Base-by-base conservation (phyloP, 2,797 vertebrate species). In the Sebastes steindachneri region DNA sequence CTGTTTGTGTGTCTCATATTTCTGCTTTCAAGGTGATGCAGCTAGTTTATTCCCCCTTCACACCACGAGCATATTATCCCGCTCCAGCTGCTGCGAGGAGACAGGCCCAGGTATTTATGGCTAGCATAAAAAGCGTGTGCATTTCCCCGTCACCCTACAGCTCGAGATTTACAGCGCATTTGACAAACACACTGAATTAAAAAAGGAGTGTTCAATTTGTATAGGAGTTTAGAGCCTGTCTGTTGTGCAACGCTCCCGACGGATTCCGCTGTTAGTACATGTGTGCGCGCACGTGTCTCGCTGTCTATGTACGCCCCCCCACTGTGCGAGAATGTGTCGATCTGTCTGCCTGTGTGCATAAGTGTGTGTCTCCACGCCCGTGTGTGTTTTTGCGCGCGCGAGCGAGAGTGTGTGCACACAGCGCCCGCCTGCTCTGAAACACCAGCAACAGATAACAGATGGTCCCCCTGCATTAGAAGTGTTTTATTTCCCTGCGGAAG, bases 401-500 rank as follows among this genome's bases (percentile, higher is more conserved):
- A 7, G 74, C 11, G 83, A 2, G 77, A 9, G 51, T 33, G 70
- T 17, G 74, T 4, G 71, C n/a, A 53, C 67, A 29, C 80, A 1
- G 62, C 81, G 83, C 90, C 84, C 45, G 86, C 87, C 92, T 88
- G 92, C 92, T 90, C 91, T 92, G 93, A 95, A 94, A 94, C 94
- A 94, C 94, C 94, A 93, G 93, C 95, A 93, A 94, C 94, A 92
- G 93, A 93, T 94, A 96, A 95, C 95, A 96, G 95, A 96, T 95
- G 95, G 95, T 93, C 89, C 92, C 89, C 89, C 90, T 93, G 93
- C 93, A 95, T 95, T 94, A 92, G 93, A 95, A 93, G 94, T 94
- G 94, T 94, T 95, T 95, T 94, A 96, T 95, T 95, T 96, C 95
- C 94, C 95, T 70, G 84, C 85, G 94, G 95, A 95, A 93, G 93